Conservation (phyloP, 2,113 vertebrate genomes). For the Hiodon tergisus region DNA sequence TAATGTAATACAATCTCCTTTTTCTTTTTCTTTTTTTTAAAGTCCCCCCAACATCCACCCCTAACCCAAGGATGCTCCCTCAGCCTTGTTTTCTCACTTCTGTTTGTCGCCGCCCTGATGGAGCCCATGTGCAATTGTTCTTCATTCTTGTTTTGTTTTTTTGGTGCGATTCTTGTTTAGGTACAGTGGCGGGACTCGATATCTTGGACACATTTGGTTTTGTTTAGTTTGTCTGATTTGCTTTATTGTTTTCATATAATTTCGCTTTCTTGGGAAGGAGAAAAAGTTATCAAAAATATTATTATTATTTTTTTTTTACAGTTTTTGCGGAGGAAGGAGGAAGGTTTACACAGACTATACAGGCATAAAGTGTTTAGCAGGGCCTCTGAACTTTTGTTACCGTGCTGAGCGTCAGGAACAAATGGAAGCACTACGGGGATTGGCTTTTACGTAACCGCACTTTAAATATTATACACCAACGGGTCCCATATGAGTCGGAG, state of each 20-base stretch:
- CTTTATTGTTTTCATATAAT: too few relatives aligned
- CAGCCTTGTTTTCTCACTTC: slow-evolving; percentile 47
- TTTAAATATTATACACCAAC: too few relatives aligned
- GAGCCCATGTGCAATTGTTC: not conserved
- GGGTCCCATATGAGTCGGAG: too few relatives aligned
- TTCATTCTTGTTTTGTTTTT: slow-evolving; percentile 5
- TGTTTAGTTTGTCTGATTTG: too few relatives aligned
- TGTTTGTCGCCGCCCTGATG: slow-evolving; percentile 38
- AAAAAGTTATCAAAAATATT: too few relatives aligned
- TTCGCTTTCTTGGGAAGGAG: too few relatives aligned
- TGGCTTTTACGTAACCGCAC: too few relatives aligned
- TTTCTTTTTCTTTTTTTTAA: slow-evolving; percentile 33
- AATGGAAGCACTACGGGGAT: slow-evolving; percentile 4
- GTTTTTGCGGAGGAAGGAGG: not conserved
- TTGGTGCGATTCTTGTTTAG: slow-evolving; percentile 32
- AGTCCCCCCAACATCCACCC: slow-evolving; percentile 40
- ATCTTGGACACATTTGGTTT: too few relatives aligned
- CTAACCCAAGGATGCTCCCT: slow-evolving; percentile 59
- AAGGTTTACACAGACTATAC: not conserved
- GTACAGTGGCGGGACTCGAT: too few relatives aligned
- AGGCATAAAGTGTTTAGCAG: too few relatives aligned
- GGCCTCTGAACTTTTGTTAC: too few relatives aligned
- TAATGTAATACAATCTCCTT: not conserved
- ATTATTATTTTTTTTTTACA: too few relatives aligned
- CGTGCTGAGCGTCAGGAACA: not conserved